These are phyloP conservation scores for Patagioenas fasciata DNA, from an alignment of 2,113 vertebrate species.

Conservation along the genomic window DNA sequence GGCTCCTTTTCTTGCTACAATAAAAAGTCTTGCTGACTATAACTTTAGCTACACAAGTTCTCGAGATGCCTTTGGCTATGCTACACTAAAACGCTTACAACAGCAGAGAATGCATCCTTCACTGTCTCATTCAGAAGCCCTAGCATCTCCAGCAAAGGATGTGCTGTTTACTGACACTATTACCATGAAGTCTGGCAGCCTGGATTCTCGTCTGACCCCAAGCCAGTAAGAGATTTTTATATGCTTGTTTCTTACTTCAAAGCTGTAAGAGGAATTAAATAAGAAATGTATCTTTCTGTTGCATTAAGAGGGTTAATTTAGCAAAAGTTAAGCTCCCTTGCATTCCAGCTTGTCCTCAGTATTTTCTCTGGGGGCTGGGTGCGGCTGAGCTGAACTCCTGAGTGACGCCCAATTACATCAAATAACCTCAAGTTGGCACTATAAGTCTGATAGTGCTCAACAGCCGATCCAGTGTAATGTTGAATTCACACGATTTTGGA, in stretches of 20 bases:
- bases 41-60: slow-evolving; percentile 97
- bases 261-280: neutral
- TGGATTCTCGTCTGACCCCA: slow-evolving; percentile 95
- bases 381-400: too few species aligned
- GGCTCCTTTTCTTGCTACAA: slow-evolving; percentile 89
- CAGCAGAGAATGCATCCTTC: slow-evolving; percentile 97
- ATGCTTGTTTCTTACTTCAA: neutral
- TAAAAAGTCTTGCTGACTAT: slow-evolving; percentile 95
- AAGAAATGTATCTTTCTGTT: neutral
- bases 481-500: too few species aligned
- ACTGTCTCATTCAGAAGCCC: slow-evolving; percentile 94
- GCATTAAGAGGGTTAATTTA: too few species aligned
- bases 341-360: too few species aligned
- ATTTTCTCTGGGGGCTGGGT: too few species aligned
- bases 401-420: too few species aligned
- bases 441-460: too few species aligned
- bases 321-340: too few species aligned
- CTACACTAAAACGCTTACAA: slow-evolving; percentile 92
- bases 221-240: slow-evolving; percentile 81
- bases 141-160: slow-evolving; percentile 96
- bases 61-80: slow-evolving; percentile 94
- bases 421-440: too few species aligned
- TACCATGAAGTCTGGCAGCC: slow-evolving; percentile 96
- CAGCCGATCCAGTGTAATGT: too few species aligned
- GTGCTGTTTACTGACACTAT: slow-evolving; percentile 98